Evolutionary conservation across 1,140 invertebrate genomes (phyloP).

Genomic region (Periplaneta americana): DNA sequence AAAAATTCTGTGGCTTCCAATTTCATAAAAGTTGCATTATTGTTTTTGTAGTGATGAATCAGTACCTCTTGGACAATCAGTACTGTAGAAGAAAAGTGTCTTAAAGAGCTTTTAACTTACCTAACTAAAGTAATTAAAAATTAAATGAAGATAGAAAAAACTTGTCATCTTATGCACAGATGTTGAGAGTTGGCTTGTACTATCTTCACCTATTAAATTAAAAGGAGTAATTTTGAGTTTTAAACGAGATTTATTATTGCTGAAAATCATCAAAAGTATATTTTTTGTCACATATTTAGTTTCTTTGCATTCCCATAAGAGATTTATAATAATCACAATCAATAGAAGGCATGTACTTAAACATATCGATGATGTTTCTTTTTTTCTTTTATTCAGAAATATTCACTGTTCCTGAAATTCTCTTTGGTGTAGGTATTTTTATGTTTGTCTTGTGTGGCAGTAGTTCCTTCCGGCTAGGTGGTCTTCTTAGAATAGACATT

Average conservation of each 20-base stretch:
- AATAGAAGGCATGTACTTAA: neutral
- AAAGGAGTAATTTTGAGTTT: neutral
- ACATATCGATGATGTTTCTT: neutral
- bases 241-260: neutral
- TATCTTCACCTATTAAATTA: neutral
- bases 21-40: neutral
- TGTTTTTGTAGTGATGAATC: no score
- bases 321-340: neutral
- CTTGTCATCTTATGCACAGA: neutral
- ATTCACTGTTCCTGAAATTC: neutral
- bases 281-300: neutral
- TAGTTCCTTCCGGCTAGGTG: neutral
- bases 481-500: neutral
- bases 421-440: neutral
- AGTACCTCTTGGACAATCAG: neutral
- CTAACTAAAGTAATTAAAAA: no score
- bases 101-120: neutral
- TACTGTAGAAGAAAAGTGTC: neutral
- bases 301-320: neutral
- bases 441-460: neutral
- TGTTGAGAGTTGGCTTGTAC: no score
- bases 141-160: neutral
- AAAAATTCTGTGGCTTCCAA: no score
- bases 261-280: neutral
- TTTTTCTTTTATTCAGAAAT: neutral